Percentiles rank a stretch among this genome's conserved stretches.
These are phyloP conservation scores for Lophotriccus pileatus DNA, from an alignment of 2,797 vertebrate genomes.

Conservation along the genomic window DNA sequence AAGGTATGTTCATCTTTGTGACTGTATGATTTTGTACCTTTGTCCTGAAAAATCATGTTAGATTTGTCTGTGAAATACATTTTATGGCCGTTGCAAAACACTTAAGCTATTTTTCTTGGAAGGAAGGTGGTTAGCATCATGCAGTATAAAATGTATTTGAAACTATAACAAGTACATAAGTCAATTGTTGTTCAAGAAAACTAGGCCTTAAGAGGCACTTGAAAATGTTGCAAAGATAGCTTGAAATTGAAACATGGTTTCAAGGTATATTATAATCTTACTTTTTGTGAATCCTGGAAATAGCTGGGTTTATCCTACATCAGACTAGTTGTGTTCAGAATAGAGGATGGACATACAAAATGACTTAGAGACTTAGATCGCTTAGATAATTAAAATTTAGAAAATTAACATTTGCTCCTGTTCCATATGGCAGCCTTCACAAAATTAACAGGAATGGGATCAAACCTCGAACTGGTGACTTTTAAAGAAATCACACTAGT, in stretches of 20 bases:
- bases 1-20: constrained; percentile 63
- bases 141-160: background rate
- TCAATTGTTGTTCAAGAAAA: background rate
- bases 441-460: background rate
- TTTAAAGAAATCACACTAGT: background rate
- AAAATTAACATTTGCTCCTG: background rate
- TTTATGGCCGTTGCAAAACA: background rate
- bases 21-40: background rate
- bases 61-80: background rate
- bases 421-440: background rate
- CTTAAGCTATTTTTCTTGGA: background rate
- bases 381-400: background rate
- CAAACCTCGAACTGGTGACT: background rate
- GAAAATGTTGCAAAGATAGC: background rate
- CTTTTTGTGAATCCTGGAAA: background rate
- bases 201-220: background rate
- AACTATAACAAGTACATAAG: background rate
- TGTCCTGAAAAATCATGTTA: background rate
- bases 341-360: background rate
- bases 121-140: background rate
- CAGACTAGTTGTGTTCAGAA: background rate
- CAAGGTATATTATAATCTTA: background rate
- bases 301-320: background rate
- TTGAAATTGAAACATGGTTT: background rate
- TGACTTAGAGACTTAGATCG: background rate